Evolutionary conservation across 2,113 vertebrate species (phyloP), one percentile per base, ranked within the genome.

Genomic region (Megaleporinus macrocephalus): DNA sequence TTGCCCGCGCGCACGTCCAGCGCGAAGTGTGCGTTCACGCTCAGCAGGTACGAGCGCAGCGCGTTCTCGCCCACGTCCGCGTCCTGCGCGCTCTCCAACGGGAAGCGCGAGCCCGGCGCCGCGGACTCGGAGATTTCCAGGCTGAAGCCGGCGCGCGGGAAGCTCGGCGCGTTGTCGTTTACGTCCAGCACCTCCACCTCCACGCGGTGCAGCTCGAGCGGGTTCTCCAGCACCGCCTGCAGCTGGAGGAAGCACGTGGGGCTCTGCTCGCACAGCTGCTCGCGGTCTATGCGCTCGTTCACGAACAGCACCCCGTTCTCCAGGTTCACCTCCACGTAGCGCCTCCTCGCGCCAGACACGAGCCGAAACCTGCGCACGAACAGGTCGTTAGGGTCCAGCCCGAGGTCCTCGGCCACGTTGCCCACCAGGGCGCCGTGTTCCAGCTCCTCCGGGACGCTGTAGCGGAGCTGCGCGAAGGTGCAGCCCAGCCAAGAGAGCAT

Each of bases 161-260:
- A 93, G 57, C 82, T 68, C 0, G 93, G 93, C 4, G 78, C 51
- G 62, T 93, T 92, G 47, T 93, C 92, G 81, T 94, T 94, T 0
- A 92, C 87, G 57, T 93, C 93, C 27, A 91, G 3, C 66, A 94
- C 89, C 33, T 86, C 86, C 0, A 91, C 79, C 78, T 93, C 90
- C 5, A 91, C 65, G n/a, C 89, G 86, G 47, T 92, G 89, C 2
- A 93, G 80, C 79, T 91, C 90, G 68, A 95, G 82, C 0, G 94
- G 94, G 65, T 89, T 90, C 61, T 91, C 91, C 15, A 93, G 90
- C 9, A 95, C 91, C 1, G 93, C 91, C 70, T 95, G 93, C 26
- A 94, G 65, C 57, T 84, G 90, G 5, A 94, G 44, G 36, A 87
- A 82, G 33, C 94, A 95, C 84, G 85, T 91, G 0, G 65, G 49